These are phyloP conservation scores for Triplophysa yarkandensis DNA, from an alignment of 2,797 vertebrate species.

Conservation along the genomic window DNA sequence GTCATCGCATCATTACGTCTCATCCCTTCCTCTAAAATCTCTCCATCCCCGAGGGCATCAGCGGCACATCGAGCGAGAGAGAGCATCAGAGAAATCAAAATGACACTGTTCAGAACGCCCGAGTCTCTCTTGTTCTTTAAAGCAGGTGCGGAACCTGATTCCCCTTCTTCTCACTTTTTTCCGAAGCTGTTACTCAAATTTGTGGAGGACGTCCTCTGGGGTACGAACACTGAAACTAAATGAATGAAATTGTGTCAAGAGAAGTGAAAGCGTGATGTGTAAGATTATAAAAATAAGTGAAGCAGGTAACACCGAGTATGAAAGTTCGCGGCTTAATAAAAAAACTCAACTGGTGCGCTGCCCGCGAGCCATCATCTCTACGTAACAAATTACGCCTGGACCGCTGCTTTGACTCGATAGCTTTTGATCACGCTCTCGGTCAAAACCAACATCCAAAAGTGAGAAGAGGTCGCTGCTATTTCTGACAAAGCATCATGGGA, in stretches of 20 bases:
- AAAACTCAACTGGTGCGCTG: conserved; percentile 30
- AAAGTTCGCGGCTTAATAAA: conserved; percentile 21
- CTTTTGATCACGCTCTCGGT: conserved; percentile 37
- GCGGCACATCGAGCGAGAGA: conserved; percentile 7
- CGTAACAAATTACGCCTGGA: conserved; percentile 44
- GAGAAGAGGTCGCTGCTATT: conserved; percentile 39
- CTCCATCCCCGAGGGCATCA: conserved; percentile 17
- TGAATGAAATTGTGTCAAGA: conserved; percentile 20
- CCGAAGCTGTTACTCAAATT: conserved; percentile 5
- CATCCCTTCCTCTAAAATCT: conserved; percentile 33
- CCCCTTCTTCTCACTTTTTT: conserved; percentile 31
- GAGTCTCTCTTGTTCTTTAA: conserved; percentile 33
- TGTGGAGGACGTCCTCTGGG: neutral
- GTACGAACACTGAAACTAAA: conserved; percentile 14
- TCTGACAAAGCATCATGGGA: conserved; percentile 3
- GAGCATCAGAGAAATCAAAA: conserved; percentile 34
- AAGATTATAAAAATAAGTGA: conserved; percentile 9
- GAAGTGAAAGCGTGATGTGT: conserved; percentile 16
- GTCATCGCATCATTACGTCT: conserved; percentile 45
- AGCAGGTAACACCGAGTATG: conserved; percentile 47
- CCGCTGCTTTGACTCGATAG: conserved; percentile 38
- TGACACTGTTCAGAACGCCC: conserved; percentile 17
- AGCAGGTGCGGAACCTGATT: conserved; percentile 23
- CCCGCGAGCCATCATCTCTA: conserved; percentile 43
- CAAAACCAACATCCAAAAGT: conserved; percentile 26